Evolutionary conservation across 2,113 vertebrate species (phyloP).

Genomic region (Aegithalos caudatus): DNA sequence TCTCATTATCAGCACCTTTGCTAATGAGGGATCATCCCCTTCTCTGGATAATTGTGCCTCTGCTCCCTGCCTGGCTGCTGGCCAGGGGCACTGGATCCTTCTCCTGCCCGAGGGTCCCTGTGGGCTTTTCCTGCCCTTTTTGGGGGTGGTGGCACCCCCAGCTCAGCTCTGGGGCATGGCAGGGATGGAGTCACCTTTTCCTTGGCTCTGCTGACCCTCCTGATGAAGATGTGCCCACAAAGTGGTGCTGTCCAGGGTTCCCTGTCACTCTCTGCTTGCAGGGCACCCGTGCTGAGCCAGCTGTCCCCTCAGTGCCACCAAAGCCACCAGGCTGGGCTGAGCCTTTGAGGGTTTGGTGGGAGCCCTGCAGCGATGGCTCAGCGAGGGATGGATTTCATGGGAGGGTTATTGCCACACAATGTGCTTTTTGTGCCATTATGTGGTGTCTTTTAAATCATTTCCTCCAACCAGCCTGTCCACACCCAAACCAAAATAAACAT

Average conservation of each 20-base stretch:
- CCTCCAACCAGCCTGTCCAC: neutral
- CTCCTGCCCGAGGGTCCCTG: neutral
- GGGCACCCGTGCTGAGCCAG: accelerated
- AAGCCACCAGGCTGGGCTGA: neutral
- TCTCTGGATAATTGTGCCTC: neutral
- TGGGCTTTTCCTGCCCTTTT: neutral
- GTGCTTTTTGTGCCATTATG: neutral
- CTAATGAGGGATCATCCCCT: neutral
- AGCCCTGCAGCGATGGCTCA: neutral
- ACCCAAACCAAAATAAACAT: constrained; percentile 6
- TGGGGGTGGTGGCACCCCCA: neutral
- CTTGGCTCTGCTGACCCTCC: neutral
- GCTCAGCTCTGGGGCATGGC: accelerated
- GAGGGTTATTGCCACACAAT: constrained; percentile 6
- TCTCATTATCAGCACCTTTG: neutral
- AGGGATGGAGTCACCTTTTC: neutral
- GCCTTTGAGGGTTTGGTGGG: neutral
- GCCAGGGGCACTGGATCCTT: neutral
- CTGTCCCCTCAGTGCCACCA: neutral
- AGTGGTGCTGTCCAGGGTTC: accelerated
- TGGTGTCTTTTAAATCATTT: constrained; percentile 16
- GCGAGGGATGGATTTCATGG: neutral
- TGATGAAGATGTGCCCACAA: neutral
- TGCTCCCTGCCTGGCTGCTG: neutral
- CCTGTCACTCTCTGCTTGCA: accelerated